phyloP scores from a whole-genome alignment of 2,888 invertebrate genomes.

The Ametastegia equiseti region DNA sequence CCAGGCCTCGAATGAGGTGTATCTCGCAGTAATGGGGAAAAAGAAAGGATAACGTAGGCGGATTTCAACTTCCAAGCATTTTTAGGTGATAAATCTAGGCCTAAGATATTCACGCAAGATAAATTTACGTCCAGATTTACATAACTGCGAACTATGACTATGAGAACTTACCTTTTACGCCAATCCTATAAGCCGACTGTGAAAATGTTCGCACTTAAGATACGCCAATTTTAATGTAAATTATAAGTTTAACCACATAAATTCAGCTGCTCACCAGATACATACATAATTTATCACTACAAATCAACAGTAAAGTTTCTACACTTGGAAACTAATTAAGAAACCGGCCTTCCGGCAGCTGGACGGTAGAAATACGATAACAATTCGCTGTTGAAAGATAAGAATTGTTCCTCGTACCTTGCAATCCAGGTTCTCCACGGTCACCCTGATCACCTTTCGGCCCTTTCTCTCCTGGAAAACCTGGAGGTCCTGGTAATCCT shows the following conservation, averaged over 20 bases:
- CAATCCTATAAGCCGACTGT: conserved; percentile 2
- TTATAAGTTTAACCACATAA: background rate
- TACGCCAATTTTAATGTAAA: background rate
- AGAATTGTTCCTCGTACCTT: conserved; percentile 57
- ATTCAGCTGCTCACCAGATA: no score
- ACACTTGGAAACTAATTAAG: background rate
- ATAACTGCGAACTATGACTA: background rate
- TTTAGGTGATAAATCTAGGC: background rate
- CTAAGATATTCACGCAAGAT: background rate
- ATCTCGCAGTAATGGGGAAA: no score
- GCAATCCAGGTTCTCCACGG: conserved; percentile 65
- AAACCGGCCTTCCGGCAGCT: background rate
- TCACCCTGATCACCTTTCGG: conserved; percentile 68
- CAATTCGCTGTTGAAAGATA: background rate
- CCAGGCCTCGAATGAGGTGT: no score
- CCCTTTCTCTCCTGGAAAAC: conserved; percentile 69
- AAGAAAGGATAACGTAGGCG: background rate
- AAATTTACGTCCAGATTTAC: background rate
- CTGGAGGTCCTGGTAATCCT: conserved; percentile 63
- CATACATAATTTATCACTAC: background rate
- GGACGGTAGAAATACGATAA: background rate
- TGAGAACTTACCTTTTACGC: background rate
- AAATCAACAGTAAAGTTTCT: background rate
- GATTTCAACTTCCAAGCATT: background rate
- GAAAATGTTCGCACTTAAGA: background rate